A percentile compares a stretch with the other conserved stretches of the same genome.
These are phyloP conservation scores for Phoxinus dragarum DNA, from an alignment of 2,797 vertebrate genomes.

Conservation along the genomic window DNA sequence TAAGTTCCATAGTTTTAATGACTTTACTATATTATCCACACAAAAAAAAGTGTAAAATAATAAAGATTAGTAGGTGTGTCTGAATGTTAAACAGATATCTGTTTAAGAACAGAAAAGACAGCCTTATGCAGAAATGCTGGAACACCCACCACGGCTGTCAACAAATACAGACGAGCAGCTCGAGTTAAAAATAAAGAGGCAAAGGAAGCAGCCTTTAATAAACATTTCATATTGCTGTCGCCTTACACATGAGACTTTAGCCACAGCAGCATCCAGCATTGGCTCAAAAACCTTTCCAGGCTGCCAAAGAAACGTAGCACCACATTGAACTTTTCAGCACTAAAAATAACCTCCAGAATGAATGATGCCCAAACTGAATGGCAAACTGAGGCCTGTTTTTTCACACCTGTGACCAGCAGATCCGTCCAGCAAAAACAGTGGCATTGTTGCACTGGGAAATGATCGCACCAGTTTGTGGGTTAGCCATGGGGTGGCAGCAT, in stretches of 20 bases:
- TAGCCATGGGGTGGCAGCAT: conserved; percentile 36
- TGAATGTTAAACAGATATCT: not conserved
- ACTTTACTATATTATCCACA: too few relatives aligned
- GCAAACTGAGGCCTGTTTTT: conserved; percentile 54
- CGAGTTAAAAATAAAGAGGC: conserved; percentile 55
- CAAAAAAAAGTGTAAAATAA: not conserved
- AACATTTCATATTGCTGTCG: conserved; percentile 52
- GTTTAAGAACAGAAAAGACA: conserved; percentile 24
- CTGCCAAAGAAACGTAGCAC: conserved; percentile 63
- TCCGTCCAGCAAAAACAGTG: conserved; percentile 35
- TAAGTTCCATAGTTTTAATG: not conserved
- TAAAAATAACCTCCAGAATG: conserved; percentile 60
- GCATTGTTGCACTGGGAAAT: conserved; percentile 50
- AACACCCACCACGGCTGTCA: conserved; percentile 46
- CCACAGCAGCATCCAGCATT: conserved; percentile 52
- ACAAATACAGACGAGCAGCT: conserved; percentile 44
- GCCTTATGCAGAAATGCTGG: not conserved
- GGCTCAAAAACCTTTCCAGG: conserved; percentile 42
- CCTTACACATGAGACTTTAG: conserved; percentile 53
- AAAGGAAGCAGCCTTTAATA: conserved; percentile 43
- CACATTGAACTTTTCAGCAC: conserved; percentile 61
- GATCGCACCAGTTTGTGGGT: conserved; percentile 47
- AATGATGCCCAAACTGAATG: conserved; percentile 60
- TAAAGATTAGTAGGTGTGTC: not conserved
- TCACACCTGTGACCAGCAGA: conserved; percentile 55